phyloP scores from a whole-genome alignment of 2,113 vertebrate species.

The Eretmochelys imbricata region DNA sequence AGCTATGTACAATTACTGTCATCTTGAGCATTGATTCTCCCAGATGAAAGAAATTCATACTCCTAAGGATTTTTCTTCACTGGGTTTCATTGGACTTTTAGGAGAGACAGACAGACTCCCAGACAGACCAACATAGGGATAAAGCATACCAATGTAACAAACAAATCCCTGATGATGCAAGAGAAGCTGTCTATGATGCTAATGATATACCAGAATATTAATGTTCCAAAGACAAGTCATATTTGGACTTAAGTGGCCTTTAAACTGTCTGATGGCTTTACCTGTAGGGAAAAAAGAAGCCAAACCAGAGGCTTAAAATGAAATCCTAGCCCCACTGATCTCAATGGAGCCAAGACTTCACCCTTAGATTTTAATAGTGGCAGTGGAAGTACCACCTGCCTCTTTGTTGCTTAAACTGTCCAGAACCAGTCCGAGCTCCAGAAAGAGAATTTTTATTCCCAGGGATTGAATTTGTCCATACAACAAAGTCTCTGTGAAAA shows the following conservation, averaged over 20 bases:
- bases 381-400: neutral
- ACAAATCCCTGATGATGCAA: neutral
- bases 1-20: neutral
- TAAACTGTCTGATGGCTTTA: neutral
- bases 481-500: neutral
- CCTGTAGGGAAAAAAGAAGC: neutral
- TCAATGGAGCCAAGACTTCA: neutral
- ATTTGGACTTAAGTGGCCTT: neutral
- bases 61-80: neutral
- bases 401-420: slow-evolving; percentile 33
- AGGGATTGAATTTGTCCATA: neutral
- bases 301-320: neutral
- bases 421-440: slow-evolving; percentile 22
- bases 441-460: slow-evolving; percentile 27
- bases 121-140: neutral
- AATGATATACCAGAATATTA: neutral
- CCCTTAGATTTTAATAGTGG: slow-evolving; percentile 15
- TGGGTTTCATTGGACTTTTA: neutral
- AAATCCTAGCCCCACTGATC: neutral
- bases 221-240: neutral
- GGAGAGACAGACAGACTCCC: neutral
- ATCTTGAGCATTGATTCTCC: neutral
- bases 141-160: neutral
- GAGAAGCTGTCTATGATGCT: neutral
- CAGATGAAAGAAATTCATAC: neutral